These are phyloP conservation scores for Lepus oiostolus DNA, from an alignment of 2,797 vertebrate genomes.

Conservation along the genomic window DNA sequence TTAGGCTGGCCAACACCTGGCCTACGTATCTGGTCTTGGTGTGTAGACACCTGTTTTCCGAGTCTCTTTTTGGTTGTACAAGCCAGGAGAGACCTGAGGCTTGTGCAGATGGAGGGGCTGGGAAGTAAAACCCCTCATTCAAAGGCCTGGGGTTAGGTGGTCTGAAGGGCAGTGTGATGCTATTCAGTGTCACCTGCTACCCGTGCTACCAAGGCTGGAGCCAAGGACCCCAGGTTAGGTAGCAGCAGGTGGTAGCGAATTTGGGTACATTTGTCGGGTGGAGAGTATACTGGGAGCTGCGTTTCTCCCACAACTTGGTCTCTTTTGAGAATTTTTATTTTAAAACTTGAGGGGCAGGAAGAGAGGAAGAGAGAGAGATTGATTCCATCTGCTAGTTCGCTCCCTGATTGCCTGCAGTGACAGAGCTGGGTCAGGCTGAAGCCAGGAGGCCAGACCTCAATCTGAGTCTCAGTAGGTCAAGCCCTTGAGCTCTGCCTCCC, in stretches of 20 bases:
- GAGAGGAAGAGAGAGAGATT: too few species aligned
- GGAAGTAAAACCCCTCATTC: background rate
- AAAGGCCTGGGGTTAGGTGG: background rate
- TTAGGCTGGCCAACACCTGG: background rate
- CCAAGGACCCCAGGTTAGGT: background rate
- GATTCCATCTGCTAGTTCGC: too few species aligned
- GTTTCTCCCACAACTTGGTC: background rate
- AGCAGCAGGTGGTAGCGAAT: background rate
- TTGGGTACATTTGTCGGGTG: background rate
- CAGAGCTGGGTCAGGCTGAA: too few species aligned
- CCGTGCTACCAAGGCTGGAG: background rate
- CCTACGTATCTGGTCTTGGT: background rate
- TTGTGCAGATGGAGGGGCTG: accelerated
- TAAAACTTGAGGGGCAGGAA: too few species aligned
- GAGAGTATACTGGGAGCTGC: background rate
- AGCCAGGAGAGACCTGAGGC: background rate
- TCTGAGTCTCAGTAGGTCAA: too few species aligned
- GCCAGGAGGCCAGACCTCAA: too few species aligned
- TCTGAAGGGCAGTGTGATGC: background rate
- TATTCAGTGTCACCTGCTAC: background rate
- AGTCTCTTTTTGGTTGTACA: background rate
- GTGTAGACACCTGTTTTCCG: background rate
- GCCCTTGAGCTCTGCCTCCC: too few species aligned
- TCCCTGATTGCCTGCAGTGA: too few species aligned
- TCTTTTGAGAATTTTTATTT: background rate